Base-by-base conservation (phyloP, 2,113 vertebrate species). In the Platichthys flesus region DNA sequence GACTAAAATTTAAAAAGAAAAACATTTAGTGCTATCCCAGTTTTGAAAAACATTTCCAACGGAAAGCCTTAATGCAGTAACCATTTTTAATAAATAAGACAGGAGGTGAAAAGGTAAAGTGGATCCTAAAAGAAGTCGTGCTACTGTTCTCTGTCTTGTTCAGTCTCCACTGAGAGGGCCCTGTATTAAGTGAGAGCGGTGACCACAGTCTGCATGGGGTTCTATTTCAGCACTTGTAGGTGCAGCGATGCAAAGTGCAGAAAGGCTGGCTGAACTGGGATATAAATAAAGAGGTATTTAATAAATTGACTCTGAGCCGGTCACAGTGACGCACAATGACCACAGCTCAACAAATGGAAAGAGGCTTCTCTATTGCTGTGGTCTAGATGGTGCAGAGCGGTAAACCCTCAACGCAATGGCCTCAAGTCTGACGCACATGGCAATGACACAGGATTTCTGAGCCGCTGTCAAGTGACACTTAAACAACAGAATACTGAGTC, bases 121-220 rank as follows among this genome's bases (percentile, higher is more conserved):
- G 74, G 76, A 93, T 90, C 90, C 89, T 90, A 67, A 70, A 88
- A 90, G 51, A 86, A 88, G 74, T 91, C 47, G 5, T 20, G 47
- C 47, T 88, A 84, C 83, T 89, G 74, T 92, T 88, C 79, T 92
- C 91, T 66, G 85, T 73, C 68, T 91, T 90, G 81, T 85, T 89
- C 77, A 85, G 75, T 76, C 56, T 89, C 85, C 86, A 90, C 69
- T 88, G 85, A 68, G 35, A 23, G 5, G 35, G 35, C 12, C 10
- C 10, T 24, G 28, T 63, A 16, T 24, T 23, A 45, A 23, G 7
- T 18, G 13, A 45, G 14, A 2, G 13, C 13, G 12, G n/a, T n/a
- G 2, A 20, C 28, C 20, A 37, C 8, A 9, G 58, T 40, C 9
- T 40, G 24, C 40, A 13, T 20, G n/a, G 21, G 37, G 1, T 13